Evolutionary conservation across 2,888 invertebrate species (phyloP), one percentile per base, ranked within the genome.

Genomic region (Adelphocoris suturalis): DNA sequence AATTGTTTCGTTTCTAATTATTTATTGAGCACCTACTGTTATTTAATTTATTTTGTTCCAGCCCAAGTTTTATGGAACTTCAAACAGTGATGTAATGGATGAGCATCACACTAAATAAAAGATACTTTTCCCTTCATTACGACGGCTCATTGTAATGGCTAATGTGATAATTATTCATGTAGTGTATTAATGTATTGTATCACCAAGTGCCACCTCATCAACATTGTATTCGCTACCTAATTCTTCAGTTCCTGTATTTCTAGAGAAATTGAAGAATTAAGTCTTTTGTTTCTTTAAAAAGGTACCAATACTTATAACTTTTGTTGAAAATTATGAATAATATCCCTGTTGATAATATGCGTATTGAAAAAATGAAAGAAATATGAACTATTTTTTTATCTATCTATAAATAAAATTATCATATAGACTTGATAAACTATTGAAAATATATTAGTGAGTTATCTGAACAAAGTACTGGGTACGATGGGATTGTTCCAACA

Each of bases 31-130:
- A n/a, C n/a, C n/a, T n/a, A n/a, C n/a, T n/a, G n/a, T n/a, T n/a
- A n/a, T n/a, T n/a, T 52, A 52, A 14, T 52, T 14, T 52, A 52
- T 68, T 89, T 23, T 48, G 81, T 90, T 90, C 48, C 91, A 91
- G 91, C 90, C 91, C 19, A 91, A 89, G 90, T 91, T 91, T 88
- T 91, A 91, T 90, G 90, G 91, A 48, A 87, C 90, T 52, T 81
- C 91, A 13, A 88, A 87, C 61, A 55, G 85, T 78, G 89, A 57
- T 48, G 86, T 78, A 46, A 61, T 28, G n/a, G 78, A 80, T 47
- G 86, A 86, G 47, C 68, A 68, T 23, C 55, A 46, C 75, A 7
- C 76, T 11, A 86, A 86, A 68, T 86, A 47, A 75, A 75, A 47
- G 14, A 16, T 9, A n/a, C 28, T 16, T 7, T 37, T 68, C 23